phyloP scores from a whole-genome alignment of 2,113 vertebrate genomes.

The Otocyon megalotis region DNA sequence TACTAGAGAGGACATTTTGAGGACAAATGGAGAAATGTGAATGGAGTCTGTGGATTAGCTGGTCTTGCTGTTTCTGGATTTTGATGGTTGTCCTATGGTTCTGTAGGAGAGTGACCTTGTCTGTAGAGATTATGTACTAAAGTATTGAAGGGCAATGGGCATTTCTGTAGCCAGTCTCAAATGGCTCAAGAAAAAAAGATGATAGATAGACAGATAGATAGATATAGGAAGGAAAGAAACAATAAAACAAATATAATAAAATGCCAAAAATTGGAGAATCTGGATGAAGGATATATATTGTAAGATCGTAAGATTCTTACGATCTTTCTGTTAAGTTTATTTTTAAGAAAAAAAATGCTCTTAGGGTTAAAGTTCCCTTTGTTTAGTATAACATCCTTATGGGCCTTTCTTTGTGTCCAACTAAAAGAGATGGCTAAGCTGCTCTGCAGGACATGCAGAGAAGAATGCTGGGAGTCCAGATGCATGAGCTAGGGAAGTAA shows the following conservation, averaged over 20 bases:
- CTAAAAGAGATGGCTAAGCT: neutral
- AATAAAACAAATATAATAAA: neutral
- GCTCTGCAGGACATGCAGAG: neutral
- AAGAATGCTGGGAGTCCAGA: neutral
- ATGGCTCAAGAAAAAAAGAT: neutral
- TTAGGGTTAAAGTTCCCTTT: conserved; percentile 19
- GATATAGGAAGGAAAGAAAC: neutral
- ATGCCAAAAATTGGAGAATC: neutral
- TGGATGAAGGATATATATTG: neutral
- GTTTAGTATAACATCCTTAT: neutral
- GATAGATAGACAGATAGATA: neutral
- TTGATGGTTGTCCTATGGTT: neutral
- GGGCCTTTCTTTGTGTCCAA: neutral
- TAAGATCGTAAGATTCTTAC: neutral
- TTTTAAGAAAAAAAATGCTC: neutral
- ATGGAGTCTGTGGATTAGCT: neutral
- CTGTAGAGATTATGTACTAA: neutral
- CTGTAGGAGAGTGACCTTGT: neutral
- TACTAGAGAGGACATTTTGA: neutral
- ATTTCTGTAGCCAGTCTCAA: neutral
- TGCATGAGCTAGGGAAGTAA: accelerated
- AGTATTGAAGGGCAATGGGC: neutral
- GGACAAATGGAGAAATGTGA: neutral
- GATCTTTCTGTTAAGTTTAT: neutral
- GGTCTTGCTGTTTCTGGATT: neutral